Conservation (phyloP, 2,888 invertebrate genomes). For the Ischnus inquisitorius region DNA sequence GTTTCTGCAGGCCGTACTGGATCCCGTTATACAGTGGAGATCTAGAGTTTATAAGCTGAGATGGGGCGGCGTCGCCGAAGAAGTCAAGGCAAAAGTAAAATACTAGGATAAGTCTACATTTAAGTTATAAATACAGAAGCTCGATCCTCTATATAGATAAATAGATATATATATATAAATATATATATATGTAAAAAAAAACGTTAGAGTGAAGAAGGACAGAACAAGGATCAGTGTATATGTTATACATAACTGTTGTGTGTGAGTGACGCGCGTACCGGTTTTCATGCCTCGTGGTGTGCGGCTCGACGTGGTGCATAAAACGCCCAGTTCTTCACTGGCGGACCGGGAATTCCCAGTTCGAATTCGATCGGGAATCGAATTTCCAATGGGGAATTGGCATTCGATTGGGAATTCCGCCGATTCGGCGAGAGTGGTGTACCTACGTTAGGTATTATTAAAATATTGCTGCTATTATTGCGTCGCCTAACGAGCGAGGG, state of each 20-base stretch:
- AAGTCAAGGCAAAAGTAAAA: slow-evolving; percentile 92
- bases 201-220: slow-evolving; percentile 5
- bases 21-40: slow-evolving; percentile 97
- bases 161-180: slow-evolving; percentile 8
- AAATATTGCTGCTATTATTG: slow-evolving; percentile 8
- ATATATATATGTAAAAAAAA: not conserved
- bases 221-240: slow-evolving; percentile 19
- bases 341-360: no score
- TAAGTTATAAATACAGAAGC: not conserved
- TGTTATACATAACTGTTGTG: slow-evolving; percentile 41
- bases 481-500: slow-evolving; percentile 29
- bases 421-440: slow-evolving; percentile 15
- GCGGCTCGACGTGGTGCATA: slow-evolving; percentile 51
- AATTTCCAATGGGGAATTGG: no score
- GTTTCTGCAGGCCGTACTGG: slow-evolving; percentile 94
- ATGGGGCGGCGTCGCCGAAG: slow-evolving; percentile 98
- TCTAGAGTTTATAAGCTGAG: slow-evolving; percentile 95
- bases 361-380: no score
- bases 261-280: slow-evolving; percentile 44
- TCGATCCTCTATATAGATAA: slow-evolving; percentile 1
- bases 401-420: no score
- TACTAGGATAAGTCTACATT: slow-evolving; percentile 84
- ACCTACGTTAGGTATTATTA: slow-evolving; percentile 67
- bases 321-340: not conserved
- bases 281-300: slow-evolving; percentile 57